A percentile compares a stretch with the other conserved stretches of the same genome.
Conservation (phyloP, 35 echinoderm and acorn worm species). For the Heliocidaris erythrogramma region DNA sequence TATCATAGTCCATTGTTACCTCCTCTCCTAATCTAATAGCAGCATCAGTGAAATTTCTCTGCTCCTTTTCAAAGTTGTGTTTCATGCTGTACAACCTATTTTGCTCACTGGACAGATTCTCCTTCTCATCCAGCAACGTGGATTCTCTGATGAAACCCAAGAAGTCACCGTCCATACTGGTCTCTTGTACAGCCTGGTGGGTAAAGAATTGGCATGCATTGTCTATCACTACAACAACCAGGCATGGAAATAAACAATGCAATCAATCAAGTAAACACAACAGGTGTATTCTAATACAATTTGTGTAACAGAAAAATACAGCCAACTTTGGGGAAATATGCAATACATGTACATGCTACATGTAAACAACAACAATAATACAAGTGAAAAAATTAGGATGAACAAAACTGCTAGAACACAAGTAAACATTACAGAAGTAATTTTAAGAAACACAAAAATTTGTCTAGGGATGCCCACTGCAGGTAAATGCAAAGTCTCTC, state of each 20-base stretch:
- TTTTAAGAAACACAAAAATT: background rate
- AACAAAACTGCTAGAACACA: background rate
- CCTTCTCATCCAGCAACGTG: slow-evolving; percentile 94
- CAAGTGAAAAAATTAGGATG: background rate
- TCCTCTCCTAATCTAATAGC: slow-evolving; percentile 91
- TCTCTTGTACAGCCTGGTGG: slow-evolving; percentile 59
- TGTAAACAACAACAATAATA: background rate
- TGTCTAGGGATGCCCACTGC: background rate
- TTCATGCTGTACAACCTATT: slow-evolving; percentile 84
- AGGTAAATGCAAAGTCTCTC: too few species aligned
- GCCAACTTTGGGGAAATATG: background rate
- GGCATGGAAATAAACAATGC: background rate
- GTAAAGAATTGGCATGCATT: background rate
- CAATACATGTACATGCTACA: background rate
- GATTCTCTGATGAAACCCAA: slow-evolving; percentile 80
- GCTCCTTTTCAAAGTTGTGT: slow-evolving; percentile 77
- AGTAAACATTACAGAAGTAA: background rate
- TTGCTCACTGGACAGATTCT: slow-evolving; percentile 78
- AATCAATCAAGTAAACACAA: background rate
- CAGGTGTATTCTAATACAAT: background rate
- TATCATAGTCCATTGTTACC: slow-evolving; percentile 43
- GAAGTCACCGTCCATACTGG: slow-evolving; percentile 59
- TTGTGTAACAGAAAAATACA: background rate
- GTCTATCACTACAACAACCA: background rate
- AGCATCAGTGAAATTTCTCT: slow-evolving; percentile 92